Evolutionary conservation across 1,140 invertebrate genomes (phyloP).

Genomic region (Diabrotica undecimpunctata): DNA sequence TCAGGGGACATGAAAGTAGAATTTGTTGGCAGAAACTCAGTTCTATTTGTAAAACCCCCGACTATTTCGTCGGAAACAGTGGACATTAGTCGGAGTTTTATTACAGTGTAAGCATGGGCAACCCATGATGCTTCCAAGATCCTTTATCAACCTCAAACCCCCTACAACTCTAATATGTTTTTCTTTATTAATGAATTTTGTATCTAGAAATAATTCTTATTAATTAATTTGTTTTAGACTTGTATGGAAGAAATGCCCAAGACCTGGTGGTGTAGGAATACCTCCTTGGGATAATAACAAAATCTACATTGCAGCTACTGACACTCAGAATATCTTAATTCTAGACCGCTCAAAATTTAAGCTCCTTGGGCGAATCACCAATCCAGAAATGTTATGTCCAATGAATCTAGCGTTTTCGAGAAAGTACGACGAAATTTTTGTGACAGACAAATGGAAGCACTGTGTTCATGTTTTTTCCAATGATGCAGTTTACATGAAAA

Average conservation of each 20-base stretch:
- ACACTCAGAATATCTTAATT: constrained; percentile 33
- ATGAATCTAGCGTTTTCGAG: constrained; percentile 64
- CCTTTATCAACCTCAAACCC: too few relatives aligned
- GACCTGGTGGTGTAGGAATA: constrained; percentile 57
- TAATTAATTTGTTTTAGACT: constrained; percentile 38
- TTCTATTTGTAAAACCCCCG: too few relatives aligned
- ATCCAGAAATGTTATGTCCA: constrained; percentile 61
- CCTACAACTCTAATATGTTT: too few relatives aligned
- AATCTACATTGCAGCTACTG: constrained; percentile 53
- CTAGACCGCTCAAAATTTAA: constrained; percentile 55
- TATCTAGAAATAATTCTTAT: too few relatives aligned
- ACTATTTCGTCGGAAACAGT: too few relatives aligned
- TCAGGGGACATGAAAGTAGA: too few relatives aligned
- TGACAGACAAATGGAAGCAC: constrained; percentile 71
- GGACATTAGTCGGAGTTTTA: too few relatives aligned
- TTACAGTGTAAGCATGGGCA: too few relatives aligned
- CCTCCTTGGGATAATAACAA: constrained; percentile 56
- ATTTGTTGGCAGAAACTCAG: too few relatives aligned
- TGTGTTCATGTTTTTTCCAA: constrained; percentile 71
- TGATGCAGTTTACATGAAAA: constrained; percentile 56
- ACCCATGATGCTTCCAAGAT: too few relatives aligned
- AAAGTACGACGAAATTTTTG: constrained; percentile 58
- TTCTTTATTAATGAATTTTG: too few relatives aligned
- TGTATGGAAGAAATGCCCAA: constrained; percentile 53
- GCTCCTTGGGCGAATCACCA: constrained; percentile 50